phyloP scores from a whole-genome alignment of 2,113 vertebrate species.

The Oryzias curvinotus region DNA sequence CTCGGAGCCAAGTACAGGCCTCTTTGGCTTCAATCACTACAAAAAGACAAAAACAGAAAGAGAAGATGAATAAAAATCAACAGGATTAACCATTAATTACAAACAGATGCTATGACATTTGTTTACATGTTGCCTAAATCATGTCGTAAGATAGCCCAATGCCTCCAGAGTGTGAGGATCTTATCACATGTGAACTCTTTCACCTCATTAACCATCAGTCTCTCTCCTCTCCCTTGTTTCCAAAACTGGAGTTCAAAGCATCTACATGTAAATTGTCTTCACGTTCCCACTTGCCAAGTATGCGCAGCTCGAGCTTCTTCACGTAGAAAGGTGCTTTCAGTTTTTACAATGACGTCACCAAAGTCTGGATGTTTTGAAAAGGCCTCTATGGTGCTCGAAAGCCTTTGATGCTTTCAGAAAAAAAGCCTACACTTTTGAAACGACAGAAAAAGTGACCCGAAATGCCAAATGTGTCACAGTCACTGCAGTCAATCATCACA shows the following conservation, averaged over 20 bases:
- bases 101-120: no score
- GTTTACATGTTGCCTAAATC: no score
- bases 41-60: conserved; percentile 35
- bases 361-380: not conserved
- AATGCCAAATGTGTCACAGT: not conserved
- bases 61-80: not conserved
- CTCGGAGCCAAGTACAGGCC: conserved; percentile 86
- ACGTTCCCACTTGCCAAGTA: conserved; percentile 16
- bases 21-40: conserved; percentile 85
- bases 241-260: conserved; percentile 50
- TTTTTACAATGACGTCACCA: conserved; percentile 11
- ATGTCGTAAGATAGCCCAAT: not conserved
- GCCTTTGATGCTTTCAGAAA: not conserved
- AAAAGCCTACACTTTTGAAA: no score
- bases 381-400: not conserved
- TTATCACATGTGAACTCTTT: conserved; percentile 35
- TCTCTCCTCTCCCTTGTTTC: conserved; percentile 50
- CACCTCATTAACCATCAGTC: conserved; percentile 44
- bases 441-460: not conserved
- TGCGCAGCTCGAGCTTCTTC: conserved; percentile 44
- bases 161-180: conserved; percentile 3
- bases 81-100: not conserved
- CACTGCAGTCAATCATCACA: not conserved
- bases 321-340: conserved; percentile 6
- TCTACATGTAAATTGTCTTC: conserved; percentile 45